Evolutionary conservation across 1,140 invertebrate genomes (phyloP).

Genomic region (Cardiocondyla obscurior): DNA sequence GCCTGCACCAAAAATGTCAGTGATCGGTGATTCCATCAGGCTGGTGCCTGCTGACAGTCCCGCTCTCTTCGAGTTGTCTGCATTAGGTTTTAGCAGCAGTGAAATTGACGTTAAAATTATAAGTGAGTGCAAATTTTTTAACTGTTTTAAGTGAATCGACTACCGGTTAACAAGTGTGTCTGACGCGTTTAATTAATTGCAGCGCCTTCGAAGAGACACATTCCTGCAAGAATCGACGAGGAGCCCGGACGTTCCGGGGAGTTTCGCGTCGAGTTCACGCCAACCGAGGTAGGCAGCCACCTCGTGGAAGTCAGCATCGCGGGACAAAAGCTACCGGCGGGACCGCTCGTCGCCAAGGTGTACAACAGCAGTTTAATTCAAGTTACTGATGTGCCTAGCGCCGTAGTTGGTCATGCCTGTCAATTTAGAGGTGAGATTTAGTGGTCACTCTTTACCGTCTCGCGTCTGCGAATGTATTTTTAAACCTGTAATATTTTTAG

Average conservation of each 20-base stretch:
- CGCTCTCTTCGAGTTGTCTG: constrained; percentile 93
- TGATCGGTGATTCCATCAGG: constrained; percentile 93
- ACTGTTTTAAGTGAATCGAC: not conserved
- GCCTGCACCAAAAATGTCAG: constrained; percentile 89
- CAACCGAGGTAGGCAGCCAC: constrained; percentile 95
- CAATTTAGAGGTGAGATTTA: constrained; percentile 92
- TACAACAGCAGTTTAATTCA: constrained; percentile 96
- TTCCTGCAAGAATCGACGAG: constrained; percentile 89
- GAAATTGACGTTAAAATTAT: constrained; percentile 83
- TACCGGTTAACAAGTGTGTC: not conserved
- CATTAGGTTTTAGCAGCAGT: constrained; percentile 87
- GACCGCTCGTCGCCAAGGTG: constrained; percentile 95
- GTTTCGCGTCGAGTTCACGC: constrained; percentile 95
- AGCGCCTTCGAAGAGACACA: constrained; percentile 89
- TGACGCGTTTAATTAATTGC: constrained; percentile 31
- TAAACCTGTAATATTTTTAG: constrained; percentile 84
- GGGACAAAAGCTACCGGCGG: constrained; percentile 93
- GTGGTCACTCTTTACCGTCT: not conserved
- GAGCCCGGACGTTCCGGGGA: constrained; percentile 90
- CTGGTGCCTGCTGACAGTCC: constrained; percentile 93
- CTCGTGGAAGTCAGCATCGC: constrained; percentile 93
- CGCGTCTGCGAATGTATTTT: not conserved
- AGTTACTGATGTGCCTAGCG: constrained; percentile 95
- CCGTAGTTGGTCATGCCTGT: constrained; percentile 95
- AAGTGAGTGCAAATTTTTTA: constrained; percentile 73